phyloP scores from a whole-genome alignment of 2,113 vertebrate species.

The Phalacrocorax brasilianus region DNA sequence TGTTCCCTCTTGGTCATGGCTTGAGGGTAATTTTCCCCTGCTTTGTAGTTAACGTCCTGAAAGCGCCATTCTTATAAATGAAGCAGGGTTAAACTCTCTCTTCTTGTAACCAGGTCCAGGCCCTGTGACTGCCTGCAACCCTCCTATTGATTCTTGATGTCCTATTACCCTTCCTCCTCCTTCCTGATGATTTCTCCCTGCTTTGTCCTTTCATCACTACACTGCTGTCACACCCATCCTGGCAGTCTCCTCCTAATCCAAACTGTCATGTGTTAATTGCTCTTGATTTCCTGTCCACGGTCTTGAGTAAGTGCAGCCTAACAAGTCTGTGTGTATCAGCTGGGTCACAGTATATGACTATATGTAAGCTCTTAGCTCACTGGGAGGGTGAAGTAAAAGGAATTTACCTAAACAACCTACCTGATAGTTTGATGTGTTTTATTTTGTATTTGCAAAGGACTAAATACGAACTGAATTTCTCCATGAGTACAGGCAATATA shows the following conservation, averaged over 20 bases:
- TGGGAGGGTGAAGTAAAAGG: not conserved
- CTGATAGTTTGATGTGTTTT: not conserved
- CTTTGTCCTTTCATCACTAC: not conserved
- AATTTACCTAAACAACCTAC: not conserved
- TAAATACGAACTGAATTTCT: not conserved
- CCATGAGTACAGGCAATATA: not conserved
- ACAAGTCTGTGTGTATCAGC: not conserved
- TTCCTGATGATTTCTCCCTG: not conserved
- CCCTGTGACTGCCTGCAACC: not conserved
- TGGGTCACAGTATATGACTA: not conserved
- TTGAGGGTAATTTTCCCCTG: not conserved
- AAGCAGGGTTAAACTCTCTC: not conserved
- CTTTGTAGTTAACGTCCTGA: not conserved
- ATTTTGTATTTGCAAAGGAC: not conserved
- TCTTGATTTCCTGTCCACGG: not conserved
- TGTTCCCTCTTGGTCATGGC: not conserved
- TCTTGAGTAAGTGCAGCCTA: not conserved
- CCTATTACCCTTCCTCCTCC: not conserved
- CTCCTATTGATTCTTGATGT: not conserved
- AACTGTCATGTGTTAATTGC: not conserved
- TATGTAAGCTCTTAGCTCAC: not conserved
- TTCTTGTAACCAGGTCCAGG: not conserved
- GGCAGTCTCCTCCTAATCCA: not conserved
- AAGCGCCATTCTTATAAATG: not conserved
- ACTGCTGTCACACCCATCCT: not conserved